These are phyloP conservation scores for Octodon degus DNA, from an alignment of 2,113 vertebrate species.

Conservation along the genomic window DNA sequence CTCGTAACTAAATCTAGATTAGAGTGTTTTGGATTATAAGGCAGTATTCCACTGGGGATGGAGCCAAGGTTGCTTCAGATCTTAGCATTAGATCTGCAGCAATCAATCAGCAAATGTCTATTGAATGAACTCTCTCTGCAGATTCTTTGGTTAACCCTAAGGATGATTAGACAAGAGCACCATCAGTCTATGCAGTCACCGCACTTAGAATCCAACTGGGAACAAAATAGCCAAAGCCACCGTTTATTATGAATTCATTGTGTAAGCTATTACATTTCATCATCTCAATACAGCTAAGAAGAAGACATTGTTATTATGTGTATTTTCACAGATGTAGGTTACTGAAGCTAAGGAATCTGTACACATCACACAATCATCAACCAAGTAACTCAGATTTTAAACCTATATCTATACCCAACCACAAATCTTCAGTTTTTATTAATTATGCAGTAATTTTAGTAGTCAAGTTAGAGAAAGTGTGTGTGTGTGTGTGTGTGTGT, in stretches of 20 bases:
- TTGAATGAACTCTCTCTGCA: neutral
- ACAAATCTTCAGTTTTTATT: conserved; percentile 11
- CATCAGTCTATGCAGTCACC: neutral
- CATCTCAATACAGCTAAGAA: neutral
- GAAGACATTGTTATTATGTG: neutral
- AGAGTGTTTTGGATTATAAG: neutral
- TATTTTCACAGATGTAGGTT: neutral
- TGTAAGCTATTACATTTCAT: neutral
- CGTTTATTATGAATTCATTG: neutral
- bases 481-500: neutral
- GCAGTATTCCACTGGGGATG: neutral
- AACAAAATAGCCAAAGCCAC: neutral
- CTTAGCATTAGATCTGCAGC: neutral
- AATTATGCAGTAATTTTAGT: neutral
- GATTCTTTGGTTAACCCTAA: neutral
- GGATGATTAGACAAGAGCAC: neutral
- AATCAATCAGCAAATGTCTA: neutral
- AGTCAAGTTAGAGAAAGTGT: neutral
- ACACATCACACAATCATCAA: neutral
- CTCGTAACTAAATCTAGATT: neutral
- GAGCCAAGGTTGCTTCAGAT: neutral
- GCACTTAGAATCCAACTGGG: neutral
- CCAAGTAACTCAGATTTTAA: neutral
- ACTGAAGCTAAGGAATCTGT: neutral
- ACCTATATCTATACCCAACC: neutral